These are phyloP conservation scores for Melipona bicolor DNA, from an alignment of 2,888 invertebrate species.

Conservation along the genomic window DNA sequence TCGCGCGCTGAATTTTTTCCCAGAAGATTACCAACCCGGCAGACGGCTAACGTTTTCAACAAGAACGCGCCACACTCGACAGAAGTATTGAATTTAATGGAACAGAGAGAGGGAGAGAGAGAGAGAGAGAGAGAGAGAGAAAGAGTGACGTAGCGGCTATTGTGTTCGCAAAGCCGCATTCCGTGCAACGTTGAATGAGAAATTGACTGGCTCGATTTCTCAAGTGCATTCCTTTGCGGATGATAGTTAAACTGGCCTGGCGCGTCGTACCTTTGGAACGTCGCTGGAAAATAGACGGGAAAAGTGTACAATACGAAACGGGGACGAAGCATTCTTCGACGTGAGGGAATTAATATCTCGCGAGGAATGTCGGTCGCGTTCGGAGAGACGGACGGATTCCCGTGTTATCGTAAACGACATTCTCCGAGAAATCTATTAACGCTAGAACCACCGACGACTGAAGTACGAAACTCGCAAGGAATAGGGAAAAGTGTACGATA, in stretches of 20 bases:
- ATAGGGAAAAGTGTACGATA: no score
- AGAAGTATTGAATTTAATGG: constrained; percentile 40
- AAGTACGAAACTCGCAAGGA: no score
- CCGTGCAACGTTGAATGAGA: constrained; percentile 48
- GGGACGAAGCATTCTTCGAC: not conserved
- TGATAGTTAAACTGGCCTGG: constrained; percentile 20
- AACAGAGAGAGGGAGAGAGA: not conserved
- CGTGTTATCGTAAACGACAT: no score
- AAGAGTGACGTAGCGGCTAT: constrained; percentile 42
- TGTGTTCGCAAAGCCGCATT: constrained; percentile 51
- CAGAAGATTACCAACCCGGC: constrained; percentile 42
- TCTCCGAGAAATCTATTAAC: no score
- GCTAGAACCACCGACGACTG: no score
- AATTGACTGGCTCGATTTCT: constrained; percentile 72
- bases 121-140: no score
- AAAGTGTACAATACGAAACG: not conserved
- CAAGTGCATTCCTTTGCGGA: constrained; percentile 66
- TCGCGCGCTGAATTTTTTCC: constrained; percentile 43
- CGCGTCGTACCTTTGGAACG: not conserved
- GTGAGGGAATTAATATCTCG: constrained; percentile 6
- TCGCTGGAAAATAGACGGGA: not conserved
- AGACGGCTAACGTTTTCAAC: constrained; percentile 44
- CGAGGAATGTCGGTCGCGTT: not conserved
- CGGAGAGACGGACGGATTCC: not conserved
- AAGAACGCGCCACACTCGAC: constrained; percentile 33